Conservation (phyloP, 2,797 vertebrate species). For the Neosalanx taihuensis region DNA sequence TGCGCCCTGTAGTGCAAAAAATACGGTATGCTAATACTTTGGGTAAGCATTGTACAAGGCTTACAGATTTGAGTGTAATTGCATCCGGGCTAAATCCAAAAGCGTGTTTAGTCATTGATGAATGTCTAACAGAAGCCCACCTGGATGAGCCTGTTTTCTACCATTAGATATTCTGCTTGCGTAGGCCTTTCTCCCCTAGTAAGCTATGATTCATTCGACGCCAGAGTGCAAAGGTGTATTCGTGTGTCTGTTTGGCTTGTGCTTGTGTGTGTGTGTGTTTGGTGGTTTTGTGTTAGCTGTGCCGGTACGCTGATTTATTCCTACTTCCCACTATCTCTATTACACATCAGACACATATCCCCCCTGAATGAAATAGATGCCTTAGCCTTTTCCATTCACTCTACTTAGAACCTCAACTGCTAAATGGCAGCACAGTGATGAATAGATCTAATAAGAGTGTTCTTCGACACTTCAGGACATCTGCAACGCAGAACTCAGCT, state of each 20-base stretch:
- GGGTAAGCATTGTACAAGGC: too few species aligned
- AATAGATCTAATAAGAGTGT: slow-evolving; percentile 46
- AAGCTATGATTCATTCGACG: slow-evolving; percentile 25
- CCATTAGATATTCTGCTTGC: slow-evolving; percentile 13
- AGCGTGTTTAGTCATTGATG: slow-evolving; percentile 4
- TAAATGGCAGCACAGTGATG: slow-evolving; percentile 28
- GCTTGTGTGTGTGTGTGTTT: slow-evolving; percentile 24
- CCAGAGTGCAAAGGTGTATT: not conserved
- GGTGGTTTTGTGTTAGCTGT: slow-evolving; percentile 2
- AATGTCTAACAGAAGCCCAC: slow-evolving; percentile 3
- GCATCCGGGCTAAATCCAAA: not conserved
- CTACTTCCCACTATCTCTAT: slow-evolving; percentile 21
- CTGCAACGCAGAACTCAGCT: slow-evolving; percentile 26
- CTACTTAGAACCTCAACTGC: not conserved
- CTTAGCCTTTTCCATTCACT: slow-evolving; percentile 23
- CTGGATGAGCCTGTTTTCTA: not conserved
- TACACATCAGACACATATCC: slow-evolving; percentile 19
- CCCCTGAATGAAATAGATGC: slow-evolving; percentile 21
- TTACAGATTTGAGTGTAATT: not conserved
- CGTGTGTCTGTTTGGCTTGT: slow-evolving; percentile 17
- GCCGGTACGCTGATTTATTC: slow-evolving; percentile 5
- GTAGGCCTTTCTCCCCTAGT: slow-evolving; percentile 14
- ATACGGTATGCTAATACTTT: too few species aligned
- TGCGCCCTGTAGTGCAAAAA: too few species aligned
- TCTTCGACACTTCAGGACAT: slow-evolving; percentile 34